Base-by-base conservation (phyloP, 2,888 invertebrate species). In the Tuberolachnus salignus region DNA sequence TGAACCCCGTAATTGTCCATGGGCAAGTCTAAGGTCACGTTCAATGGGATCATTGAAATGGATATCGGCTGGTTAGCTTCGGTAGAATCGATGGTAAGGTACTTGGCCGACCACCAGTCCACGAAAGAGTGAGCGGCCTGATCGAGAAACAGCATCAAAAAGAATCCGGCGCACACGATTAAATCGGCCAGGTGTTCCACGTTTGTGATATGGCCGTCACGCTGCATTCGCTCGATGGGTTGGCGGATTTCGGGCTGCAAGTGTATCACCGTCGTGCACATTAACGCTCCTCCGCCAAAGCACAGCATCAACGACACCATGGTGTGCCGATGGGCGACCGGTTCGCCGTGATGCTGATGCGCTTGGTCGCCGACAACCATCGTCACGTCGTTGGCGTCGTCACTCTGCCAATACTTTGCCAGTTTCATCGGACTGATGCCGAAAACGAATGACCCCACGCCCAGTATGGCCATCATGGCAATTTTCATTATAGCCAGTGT, bases 231-330 rank as follows among this genome's bases (percentile, higher is more conserved):
- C 49, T 86, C 86, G 81, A 90, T 88, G 81, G 87, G 87, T 81
- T 88, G 87, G 21, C 89, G 85, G 16, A 90, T 89, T 85, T 91
- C 90, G 19, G 90, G 90, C 66, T 90, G 88, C 51, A 91, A 85
- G 83, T 91, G 90, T 3, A 90, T 84, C 83, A 91, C 90, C 11
- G 89, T 89, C n/a, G 90, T 91, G 84, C 88, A 90, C 14, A 91
- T 86, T 34, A 91, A 85, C 10, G 90, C 90, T n/a, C 90, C 90
- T 26, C 90, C 90, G n/a, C 90, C 90, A 84, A 90, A 90, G 83
- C 90, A 90, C 66, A 90, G 85, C 74, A 90, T 84, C 81, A 89
- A 84, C 1, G 89, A 89, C 55, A 89, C n/a, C n/a, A n/a, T n/a
- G n/a, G n/a, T n/a, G n/a, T n/a, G n/a, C n/a, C 87, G 81, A 88